These are phyloP conservation scores for Struthio camelus DNA, from an alignment of 2,113 vertebrate species.

Conservation along the genomic window DNA sequence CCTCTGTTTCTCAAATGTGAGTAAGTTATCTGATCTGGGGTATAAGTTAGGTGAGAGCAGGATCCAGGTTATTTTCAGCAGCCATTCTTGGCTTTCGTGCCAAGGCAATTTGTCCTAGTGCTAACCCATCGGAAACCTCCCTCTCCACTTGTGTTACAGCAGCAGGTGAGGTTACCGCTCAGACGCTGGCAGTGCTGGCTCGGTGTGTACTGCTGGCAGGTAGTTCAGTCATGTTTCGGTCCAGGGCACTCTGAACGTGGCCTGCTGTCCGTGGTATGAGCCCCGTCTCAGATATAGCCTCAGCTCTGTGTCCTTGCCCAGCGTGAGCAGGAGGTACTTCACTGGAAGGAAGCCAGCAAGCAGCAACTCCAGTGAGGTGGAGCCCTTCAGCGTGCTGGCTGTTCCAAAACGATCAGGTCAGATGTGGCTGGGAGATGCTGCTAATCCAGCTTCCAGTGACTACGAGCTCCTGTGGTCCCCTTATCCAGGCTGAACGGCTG, in stretches of 20 bases:
- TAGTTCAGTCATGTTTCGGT: background rate
- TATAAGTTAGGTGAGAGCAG: background rate
- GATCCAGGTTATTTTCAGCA: constrained; percentile 47
- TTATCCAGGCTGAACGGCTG: background rate
- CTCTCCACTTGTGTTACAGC: background rate
- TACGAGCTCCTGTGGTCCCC: accelerated
- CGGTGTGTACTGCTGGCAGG: background rate
- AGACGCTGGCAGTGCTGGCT: background rate
- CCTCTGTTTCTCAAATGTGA: constrained; percentile 31
- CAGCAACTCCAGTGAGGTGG: background rate
- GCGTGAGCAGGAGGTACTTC: background rate
- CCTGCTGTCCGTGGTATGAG: background rate
- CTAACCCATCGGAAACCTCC: background rate
- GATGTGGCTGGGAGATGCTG: background rate
- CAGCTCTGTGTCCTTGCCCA: background rate
- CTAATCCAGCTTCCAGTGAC: background rate
- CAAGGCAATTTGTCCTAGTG: constrained; percentile 35
- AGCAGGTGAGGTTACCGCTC: background rate
- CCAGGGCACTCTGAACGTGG: accelerated
- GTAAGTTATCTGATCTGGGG: constrained; percentile 52
- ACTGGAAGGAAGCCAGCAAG: background rate
- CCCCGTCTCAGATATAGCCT: background rate
- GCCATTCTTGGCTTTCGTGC: constrained; percentile 4
- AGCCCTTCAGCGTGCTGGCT: background rate
- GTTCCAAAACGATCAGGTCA: background rate